Percentiles rank a stretch among this genome's conserved stretches.
Evolutionary conservation across 2,797 vertebrate genomes (phyloP).

Genomic region (Sarcoramphus papa): DNA sequence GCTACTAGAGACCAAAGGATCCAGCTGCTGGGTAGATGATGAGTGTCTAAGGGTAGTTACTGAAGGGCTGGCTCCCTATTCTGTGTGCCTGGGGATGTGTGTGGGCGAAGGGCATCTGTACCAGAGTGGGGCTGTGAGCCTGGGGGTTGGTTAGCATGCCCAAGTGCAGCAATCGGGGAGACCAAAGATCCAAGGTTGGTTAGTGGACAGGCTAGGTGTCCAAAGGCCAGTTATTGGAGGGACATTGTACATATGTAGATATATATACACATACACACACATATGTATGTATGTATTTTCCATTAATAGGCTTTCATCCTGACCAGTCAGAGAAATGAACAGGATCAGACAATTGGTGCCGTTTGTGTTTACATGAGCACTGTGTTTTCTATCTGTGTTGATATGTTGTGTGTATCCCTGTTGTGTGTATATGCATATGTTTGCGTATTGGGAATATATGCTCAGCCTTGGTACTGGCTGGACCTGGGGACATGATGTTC

Average conservation of each 20-base stretch:
- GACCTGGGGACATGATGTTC: neutral
- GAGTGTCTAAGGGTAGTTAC: neutral
- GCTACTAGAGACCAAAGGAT: neutral
- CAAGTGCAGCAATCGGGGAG: neutral
- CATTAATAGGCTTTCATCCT: neutral
- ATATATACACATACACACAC: neutral
- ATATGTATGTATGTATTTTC: neutral
- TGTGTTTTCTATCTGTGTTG: neutral
- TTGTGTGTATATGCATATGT: neutral
- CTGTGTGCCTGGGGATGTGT: neutral
- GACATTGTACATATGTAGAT: neutral
- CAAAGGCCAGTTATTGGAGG: neutral
- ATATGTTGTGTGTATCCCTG: neutral
- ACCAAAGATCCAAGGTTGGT: neutral
- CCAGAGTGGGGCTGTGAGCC: neutral
- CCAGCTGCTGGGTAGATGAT: neutral
- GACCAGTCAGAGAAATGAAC: neutral
- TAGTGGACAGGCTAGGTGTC: neutral
- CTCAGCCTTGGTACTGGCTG: neutral
- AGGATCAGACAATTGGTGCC: neutral
- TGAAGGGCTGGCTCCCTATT: neutral
- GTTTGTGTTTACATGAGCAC: neutral
- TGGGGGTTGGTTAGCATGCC: neutral
- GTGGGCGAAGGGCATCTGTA: neutral
- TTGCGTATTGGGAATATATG: neutral